Percentiles rank a stretch among this genome's conserved stretches.
Evolutionary conservation across 2,797 vertebrate genomes (phyloP).

Genomic region (Cephalopachus bancanus): DNA sequence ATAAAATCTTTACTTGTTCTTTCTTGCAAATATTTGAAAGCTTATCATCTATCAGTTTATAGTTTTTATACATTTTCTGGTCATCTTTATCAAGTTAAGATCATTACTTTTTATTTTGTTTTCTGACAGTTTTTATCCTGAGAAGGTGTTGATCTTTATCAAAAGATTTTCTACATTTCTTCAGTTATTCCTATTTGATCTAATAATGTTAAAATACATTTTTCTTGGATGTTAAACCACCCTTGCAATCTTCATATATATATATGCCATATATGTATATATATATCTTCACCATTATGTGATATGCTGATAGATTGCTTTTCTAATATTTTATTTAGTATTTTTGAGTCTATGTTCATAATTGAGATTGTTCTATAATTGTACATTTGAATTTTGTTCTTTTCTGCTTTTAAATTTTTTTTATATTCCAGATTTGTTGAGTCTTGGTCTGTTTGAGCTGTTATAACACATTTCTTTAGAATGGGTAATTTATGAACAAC

Average conservation of each 20-base stretch:
- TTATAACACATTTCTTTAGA: neutral
- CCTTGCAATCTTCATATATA: conserved; percentile 24
- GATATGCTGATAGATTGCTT: neutral
- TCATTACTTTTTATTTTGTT: conserved; percentile 23
- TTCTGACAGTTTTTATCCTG: conserved; percentile 30
- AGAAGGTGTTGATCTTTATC: neutral
- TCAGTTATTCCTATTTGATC: conserved; percentile 11
- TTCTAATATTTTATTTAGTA: conserved; percentile 27
- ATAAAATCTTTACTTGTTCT: neutral
- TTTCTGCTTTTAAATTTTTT: conserved; percentile 7
- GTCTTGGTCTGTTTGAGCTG: neutral
- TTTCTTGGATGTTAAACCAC: neutral
- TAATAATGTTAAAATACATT: neutral
- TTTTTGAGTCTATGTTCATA: conserved; percentile 14
- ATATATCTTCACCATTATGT: neutral
- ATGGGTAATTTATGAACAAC: neutral
- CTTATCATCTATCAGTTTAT: neutral
- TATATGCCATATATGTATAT: too few relatives aligned
- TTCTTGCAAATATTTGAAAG: neutral
- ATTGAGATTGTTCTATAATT: neutral
- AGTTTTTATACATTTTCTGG: neutral
- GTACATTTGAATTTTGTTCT: conserved; percentile 11
- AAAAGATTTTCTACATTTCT: neutral
- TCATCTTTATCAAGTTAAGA: conserved; percentile 18
- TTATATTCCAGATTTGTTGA: neutral